phyloP scores from a whole-genome alignment of 1,140 invertebrate genomes.

The Phthorimaea operculella region DNA sequence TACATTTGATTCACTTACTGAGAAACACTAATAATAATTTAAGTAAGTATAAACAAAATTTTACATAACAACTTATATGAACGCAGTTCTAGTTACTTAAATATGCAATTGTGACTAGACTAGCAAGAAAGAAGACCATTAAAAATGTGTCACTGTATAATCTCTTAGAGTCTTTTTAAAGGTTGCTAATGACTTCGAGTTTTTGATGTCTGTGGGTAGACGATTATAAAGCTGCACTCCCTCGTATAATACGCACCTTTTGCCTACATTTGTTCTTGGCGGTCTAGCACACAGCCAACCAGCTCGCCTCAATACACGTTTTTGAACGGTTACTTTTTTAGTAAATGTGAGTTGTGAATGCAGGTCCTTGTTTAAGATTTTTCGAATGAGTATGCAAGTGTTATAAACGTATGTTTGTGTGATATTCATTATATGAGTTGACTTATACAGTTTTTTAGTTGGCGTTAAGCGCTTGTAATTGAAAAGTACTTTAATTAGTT shows the following conservation, averaged over 20 bases:
- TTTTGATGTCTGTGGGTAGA: background rate
- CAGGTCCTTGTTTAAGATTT: background rate
- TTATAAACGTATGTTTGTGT: constrained; percentile 1
- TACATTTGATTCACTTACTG: too few relatives aligned
- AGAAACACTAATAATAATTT: too few relatives aligned
- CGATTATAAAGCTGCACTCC: constrained; percentile 4
- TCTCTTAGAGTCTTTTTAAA: background rate
- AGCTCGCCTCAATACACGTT: background rate
- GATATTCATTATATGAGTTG: background rate
- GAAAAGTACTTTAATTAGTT: constrained; percentile 5
- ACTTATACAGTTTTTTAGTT: constrained; percentile 1
- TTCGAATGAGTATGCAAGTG: constrained; percentile 2
- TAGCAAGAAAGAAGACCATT: background rate
- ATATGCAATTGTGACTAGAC: too few relatives aligned
- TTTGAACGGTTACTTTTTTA: constrained; percentile 1
- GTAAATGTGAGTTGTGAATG: background rate
- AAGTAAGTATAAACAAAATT: too few relatives aligned
- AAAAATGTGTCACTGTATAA: background rate
- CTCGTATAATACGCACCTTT: background rate
- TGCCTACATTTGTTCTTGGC: constrained; percentile 4
- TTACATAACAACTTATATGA: too few relatives aligned
- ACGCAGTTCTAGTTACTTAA: too few relatives aligned
- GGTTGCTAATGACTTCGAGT: background rate
- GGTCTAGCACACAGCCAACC: background rate
- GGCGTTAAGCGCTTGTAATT: background rate